These are phyloP conservation scores for Sardina pilchardus DNA, from an alignment of 2,113 vertebrate species.

Conservation along the genomic window DNA sequence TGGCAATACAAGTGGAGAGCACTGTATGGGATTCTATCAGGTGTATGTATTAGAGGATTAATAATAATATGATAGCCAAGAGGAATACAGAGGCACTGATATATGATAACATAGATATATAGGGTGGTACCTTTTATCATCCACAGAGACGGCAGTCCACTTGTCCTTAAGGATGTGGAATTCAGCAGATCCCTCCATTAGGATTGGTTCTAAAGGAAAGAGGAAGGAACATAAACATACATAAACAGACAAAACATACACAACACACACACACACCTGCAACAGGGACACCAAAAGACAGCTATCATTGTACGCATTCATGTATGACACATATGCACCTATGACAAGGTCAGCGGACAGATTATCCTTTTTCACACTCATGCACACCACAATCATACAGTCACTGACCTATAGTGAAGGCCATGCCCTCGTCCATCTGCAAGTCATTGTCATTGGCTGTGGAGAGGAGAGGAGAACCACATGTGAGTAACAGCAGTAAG, in stretches of 20 bases:
- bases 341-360: not conserved
- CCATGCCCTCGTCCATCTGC: conserved; percentile 76
- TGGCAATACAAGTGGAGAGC: too few relatives aligned
- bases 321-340: too few relatives aligned
- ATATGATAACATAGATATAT: too few relatives aligned
- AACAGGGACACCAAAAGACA: too few relatives aligned
- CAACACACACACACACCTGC: not conserved
- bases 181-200: conserved; percentile 87
- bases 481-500: not conserved
- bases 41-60: not conserved
- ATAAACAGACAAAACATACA: not conserved
- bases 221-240: not conserved
- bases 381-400: not conserved
- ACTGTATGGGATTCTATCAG: not conserved
- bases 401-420: conserved; percentile 73
- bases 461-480: conserved; percentile 31
- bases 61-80: not conserved
- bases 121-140: conserved; percentile 82
- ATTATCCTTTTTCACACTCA: not conserved
- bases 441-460: conserved; percentile 73
- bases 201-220: conserved; percentile 82
- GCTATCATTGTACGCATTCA: too few relatives aligned
- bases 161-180: conserved; percentile 85
- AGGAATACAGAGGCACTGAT: not conserved
- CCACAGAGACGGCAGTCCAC: conserved; percentile 88